Evolutionary conservation across 2,888 invertebrate genomes (phyloP), one percentile per base, ranked within the genome.

Genomic region (Torymus aiolomorphi): DNA sequence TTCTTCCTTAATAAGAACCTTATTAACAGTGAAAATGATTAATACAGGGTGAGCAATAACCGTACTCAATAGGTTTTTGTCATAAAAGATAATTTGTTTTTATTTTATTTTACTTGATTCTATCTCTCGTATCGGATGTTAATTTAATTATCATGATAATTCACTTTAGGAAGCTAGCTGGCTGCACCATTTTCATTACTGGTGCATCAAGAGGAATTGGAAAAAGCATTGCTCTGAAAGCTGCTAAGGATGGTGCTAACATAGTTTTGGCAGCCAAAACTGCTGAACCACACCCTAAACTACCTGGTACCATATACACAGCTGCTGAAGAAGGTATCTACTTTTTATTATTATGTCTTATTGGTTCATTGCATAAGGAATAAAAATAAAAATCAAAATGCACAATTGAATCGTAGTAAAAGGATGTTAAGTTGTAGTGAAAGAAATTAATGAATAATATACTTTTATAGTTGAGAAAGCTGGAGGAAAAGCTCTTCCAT

Each of bases 161-260:
- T 42, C 8, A n/a, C 76, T 85, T 81, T 84, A 94, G 95, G 75
- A 94, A 94, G 91, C 91, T 96, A 83, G 96, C 96, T 83, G 98
- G 98, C 1, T 94, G 95, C 84, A 98, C 98, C 1, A 91, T 98
- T 76, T 98, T 98, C 87, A 97, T 99, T 83, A 98, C 98, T 49
- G 99, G 99, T 63, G 98, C 97, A 16, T 98, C 97, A 75, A 93
- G 99, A 85, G 99, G 99, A 49, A 99, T 99, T 87, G 99, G 99
- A 0, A 96, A 97, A 91, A 96, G 95, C 16, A 98, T 99, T 85
- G 98, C 98, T 4, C 89, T 98, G 78, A 98, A 97, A 91, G 96
- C 96, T 2, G 97, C 98, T 0, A 94, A 93, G 90, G 97, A 98
- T 93, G 97, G 97, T 49, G 97, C 97, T 0, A 97, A 97, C 90